These are phyloP conservation scores for Calidris pygmaea DNA, from an alignment of 2,113 vertebrate genomes.

Conservation along the genomic window DNA sequence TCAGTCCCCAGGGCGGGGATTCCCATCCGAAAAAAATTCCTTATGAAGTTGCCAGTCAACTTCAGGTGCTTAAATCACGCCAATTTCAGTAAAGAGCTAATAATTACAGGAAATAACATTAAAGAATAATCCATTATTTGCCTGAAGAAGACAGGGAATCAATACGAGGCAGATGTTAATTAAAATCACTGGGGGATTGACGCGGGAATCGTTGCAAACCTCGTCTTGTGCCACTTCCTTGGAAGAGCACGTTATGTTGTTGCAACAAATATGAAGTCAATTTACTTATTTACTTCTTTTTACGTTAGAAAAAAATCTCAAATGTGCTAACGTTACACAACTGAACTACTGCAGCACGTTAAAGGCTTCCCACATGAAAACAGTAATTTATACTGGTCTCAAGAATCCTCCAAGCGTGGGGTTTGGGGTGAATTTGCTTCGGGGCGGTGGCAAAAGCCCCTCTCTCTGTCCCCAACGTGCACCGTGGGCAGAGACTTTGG, in stretches of 20 bases:
- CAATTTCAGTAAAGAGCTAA: background rate
- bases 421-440: background rate
- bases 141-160: background rate
- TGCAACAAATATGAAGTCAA: background rate
- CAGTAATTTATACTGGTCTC: background rate
- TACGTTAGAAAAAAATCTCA: background rate
- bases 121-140: background rate
- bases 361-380: background rate
- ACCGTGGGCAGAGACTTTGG: accelerated
- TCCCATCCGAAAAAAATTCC: background rate
- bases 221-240: accelerated
- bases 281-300: background rate
- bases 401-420: background rate
- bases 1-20: background rate
- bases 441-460: background rate
- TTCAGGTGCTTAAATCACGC: background rate
- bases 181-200: background rate
- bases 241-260: accelerated
- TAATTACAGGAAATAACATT: background rate
- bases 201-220: background rate
- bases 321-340: background rate
- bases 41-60: background rate
- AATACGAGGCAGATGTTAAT: background rate
- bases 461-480: accelerated
- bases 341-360: background rate